These are phyloP conservation scores for Chloromyia formosa DNA, from an alignment of 2,888 invertebrate genomes.

Conservation along the genomic window DNA sequence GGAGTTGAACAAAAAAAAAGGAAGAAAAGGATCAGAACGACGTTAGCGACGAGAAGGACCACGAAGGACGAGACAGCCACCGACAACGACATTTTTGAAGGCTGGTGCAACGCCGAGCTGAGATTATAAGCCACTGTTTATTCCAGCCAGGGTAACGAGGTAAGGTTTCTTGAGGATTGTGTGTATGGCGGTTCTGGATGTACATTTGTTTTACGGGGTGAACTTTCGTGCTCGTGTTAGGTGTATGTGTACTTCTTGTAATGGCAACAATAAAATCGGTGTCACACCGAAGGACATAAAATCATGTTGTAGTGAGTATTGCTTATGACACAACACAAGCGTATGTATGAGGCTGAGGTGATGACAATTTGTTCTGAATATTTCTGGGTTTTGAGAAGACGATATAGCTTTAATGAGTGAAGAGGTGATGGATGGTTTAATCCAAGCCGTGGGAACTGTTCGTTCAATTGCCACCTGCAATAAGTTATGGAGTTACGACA, in stretches of 20 bases:
- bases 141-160: background rate
- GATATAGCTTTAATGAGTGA: too few relatives aligned
- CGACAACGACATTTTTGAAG: conserved; percentile 10
- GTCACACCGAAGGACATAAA: background rate
- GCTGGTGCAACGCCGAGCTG: conserved; percentile 15
- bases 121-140: background rate
- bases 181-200: background rate
- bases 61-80: background rate
- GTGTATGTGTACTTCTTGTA: background rate
- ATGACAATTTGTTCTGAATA: too few relatives aligned
- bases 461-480: too few relatives aligned
- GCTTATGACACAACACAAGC: conserved; percentile 9
- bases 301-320: background rate
- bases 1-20: conserved; percentile 10
- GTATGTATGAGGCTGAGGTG: too few relatives aligned
- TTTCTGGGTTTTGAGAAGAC: too few relatives aligned
- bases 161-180: conserved; percentile 27
- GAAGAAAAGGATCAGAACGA: conserved; percentile 10
- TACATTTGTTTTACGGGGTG: background rate
- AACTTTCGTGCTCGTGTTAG: background rate
- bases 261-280: background rate
- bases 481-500: too few relatives aligned
- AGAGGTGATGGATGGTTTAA: too few relatives aligned
- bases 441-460: too few relatives aligned
- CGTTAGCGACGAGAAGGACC: background rate